Conservation (phyloP, 1,140 invertebrate genomes). For the Dufourea novaeangliae region DNA sequence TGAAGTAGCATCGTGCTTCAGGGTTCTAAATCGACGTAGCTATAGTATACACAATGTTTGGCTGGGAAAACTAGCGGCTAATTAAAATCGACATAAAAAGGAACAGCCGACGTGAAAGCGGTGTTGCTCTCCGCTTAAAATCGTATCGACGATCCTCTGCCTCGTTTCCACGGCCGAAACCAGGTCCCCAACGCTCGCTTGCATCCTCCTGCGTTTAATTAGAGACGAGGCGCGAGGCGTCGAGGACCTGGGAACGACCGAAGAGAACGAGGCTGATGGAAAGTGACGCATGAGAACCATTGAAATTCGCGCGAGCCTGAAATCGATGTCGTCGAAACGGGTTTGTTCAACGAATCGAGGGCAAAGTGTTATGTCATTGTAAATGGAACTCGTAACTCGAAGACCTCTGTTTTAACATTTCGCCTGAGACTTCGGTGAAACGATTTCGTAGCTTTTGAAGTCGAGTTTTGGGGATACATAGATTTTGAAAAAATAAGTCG, state of each 20-base stretch:
- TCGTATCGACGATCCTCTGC: slow-evolving; percentile 51
- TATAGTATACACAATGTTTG: no score
- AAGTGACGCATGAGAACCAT: slow-evolving; percentile 70
- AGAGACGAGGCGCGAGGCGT: slow-evolving; percentile 36
- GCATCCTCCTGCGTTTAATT: slow-evolving; percentile 63
- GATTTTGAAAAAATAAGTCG: no score
- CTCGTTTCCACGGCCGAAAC: slow-evolving; percentile 69
- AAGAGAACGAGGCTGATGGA: slow-evolving; percentile 63
- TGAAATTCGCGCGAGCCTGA: not conserved
- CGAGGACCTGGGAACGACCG: slow-evolving; percentile 67
- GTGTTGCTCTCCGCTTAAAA: slow-evolving; percentile 24
- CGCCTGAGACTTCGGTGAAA: no score
- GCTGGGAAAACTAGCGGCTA: slow-evolving; percentile 67
- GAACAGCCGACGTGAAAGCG: slow-evolving; percentile 53
- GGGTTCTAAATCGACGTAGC: no score
- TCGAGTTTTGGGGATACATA: no score
- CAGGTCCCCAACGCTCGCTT: not conserved
- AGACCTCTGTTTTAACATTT: no score
- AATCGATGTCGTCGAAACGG: slow-evolving; percentile 2
- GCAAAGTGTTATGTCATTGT: no score
- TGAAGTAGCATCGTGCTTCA: no score
- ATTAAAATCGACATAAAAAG: slow-evolving; percentile 69
- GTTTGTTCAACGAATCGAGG: no score
- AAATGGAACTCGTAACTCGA: no score
- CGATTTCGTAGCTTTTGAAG: no score